Evolutionary conservation across 2,888 invertebrate genomes (phyloP), one percentile per base, ranked within the genome.

Genomic region (Tricholauxania praeusta): DNA sequence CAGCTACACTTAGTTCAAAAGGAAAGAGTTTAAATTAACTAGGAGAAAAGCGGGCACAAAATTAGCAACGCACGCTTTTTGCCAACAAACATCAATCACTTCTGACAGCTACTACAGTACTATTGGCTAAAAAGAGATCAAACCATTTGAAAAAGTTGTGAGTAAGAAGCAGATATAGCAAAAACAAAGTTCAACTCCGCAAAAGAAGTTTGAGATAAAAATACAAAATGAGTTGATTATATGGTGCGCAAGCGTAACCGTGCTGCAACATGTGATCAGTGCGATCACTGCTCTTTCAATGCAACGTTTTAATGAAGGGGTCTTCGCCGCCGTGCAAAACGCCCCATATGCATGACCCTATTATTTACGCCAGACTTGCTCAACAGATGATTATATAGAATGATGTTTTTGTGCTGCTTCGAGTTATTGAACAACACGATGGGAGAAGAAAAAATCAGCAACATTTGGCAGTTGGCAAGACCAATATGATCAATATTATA

Each of bases 61-160:
- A 76, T 78, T 78, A 77, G 76, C 76, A 77, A 79, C 79, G 79
- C 79, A 80, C 79, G 78, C 79, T 79, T 77, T 78, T 76, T 75
- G 78, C 47, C 48, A 39, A 15, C 19, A 17, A 77, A 77, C 79
- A 81, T 81, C 80, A 80, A 81, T 81, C 81, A 81, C 78, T 78
- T 78, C 79, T 71, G 71, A 74, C 68, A 59, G 47, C 12, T n/a
- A n/a, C 32, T 17, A 55, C 39, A 59, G 47, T n/a, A 59, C 22
- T 12, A 51, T 39, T 39, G 47, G 47, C n/a, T 39, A 62, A 39
- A 32, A 62, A 17, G 62, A 47, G 39, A 39, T 32, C 47, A 39
- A 62, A 62, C 39, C n/a, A 12, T 19, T 57, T 39, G 17, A 19
- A 15, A 2, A 17, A 19, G 39, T 12, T 47, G 47, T 12, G 64